These are phyloP conservation scores for Sinonovacula constricta DNA, from an alignment of 1,140 invertebrate species.

Conservation along the genomic window DNA sequence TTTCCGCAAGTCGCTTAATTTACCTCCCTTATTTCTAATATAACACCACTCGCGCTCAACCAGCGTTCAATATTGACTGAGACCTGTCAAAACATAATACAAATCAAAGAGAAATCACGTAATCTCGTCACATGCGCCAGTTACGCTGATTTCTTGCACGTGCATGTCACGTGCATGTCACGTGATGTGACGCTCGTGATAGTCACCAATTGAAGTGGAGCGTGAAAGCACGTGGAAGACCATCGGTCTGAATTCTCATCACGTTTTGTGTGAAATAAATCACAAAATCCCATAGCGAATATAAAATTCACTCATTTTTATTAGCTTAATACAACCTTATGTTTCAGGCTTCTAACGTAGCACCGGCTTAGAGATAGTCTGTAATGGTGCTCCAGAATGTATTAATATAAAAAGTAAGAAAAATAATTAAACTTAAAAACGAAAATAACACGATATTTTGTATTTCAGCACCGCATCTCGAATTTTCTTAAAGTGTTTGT, in stretches of 20 bases:
- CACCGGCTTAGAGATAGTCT: background rate
- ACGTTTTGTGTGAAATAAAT: background rate
- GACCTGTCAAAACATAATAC: background rate
- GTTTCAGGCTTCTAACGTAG: background rate
- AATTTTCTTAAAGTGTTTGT: too few species aligned
- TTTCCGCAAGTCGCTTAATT: too few species aligned
- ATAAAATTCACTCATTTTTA: too few species aligned
- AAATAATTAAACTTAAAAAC: background rate
- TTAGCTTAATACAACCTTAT: background rate
- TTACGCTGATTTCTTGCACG: background rate
- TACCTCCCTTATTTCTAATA: too few species aligned
- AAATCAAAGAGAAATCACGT: background rate
- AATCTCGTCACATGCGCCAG: background rate
- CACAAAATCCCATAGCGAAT: background rate
- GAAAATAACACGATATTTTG: background rate
- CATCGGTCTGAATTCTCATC: background rate
- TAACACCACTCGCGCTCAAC: background rate
- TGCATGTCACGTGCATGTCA: background rate
- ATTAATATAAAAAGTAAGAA: background rate
- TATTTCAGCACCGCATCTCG: background rate
- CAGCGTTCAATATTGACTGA: background rate
- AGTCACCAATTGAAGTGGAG: background rate
- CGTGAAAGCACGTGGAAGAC: background rate
- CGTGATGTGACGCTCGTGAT: background rate
- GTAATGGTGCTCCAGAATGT: background rate